Conservation (phyloP, 2,113 vertebrate species). For the Calyptommatus sinebrachiatus region DNA sequence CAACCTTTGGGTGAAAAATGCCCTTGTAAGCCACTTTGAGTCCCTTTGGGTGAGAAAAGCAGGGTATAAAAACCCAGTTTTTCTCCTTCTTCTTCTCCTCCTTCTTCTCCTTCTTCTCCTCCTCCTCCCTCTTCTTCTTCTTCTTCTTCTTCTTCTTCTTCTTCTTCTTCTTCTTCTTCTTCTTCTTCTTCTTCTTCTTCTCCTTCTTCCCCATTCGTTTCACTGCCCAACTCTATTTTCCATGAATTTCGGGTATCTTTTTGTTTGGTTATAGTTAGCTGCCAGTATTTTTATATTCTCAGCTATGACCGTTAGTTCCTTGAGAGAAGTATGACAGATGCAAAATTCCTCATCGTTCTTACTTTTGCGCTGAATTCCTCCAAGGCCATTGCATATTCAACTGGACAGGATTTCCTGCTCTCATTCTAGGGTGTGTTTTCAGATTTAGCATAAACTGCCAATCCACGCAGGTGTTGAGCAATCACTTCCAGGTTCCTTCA, state of each 20-base stretch:
- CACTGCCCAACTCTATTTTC: no score
- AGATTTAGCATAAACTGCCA: background rate
- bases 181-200: no score
- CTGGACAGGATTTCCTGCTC: background rate
- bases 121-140: no score
- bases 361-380: background rate
- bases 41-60: no score
- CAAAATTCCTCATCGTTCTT: no score
- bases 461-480: background rate
- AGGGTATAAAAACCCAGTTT: no score
- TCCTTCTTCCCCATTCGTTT: background rate
- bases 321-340: background rate
- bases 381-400: background rate
- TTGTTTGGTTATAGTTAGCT: background rate
- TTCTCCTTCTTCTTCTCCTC: no score
- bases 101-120: no score
- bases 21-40: no score
- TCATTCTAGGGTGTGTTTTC: background rate
- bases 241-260: background rate
- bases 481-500: slow-evolving; percentile 11
- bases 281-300: background rate
- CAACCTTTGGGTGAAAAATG: no score
- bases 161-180: no score
- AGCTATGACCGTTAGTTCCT: background rate
- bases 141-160: no score